Evolutionary conservation across 2,797 vertebrate genomes (phyloP), one percentile per base, ranked within the genome.

Genomic region (Hoplostethus atlanticus): DNA sequence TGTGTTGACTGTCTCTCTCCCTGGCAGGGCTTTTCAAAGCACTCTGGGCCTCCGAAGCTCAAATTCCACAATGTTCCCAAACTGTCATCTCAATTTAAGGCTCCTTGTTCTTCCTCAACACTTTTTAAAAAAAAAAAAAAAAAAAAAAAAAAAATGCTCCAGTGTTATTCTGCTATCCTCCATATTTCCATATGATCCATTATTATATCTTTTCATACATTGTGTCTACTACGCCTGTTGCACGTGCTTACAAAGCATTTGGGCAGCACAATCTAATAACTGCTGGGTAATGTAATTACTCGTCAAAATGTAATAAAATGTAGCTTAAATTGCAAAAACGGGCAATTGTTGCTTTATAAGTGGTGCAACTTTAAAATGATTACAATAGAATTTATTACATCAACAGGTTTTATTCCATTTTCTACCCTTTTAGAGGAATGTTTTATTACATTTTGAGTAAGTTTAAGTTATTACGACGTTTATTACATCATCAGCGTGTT

Each of bases 11-110:
- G 10, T 73, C 66, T 73, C 30, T 80, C 47, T 61, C 31, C 6
- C 58, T n/a, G 36, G 61, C 58, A 25, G 55, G 77, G 70, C 67
- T 73, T 38, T 62, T 63, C n/a, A 72, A 64, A 72, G 69, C 73
- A 57, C 79, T 76, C 46, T 17, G 8, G 0, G 40, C 70, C 52
- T 78, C 64, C 50, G 31, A 52, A 76, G 61, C 63, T 80, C 67
- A 16, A 31, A 21, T 36, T 60, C 44, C 64, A 25, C 71, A 74
- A 76, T 83, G 51, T 81, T 83, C 78, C 78, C 66, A 82, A 68
- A 74, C 77, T 79, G 76, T 84, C 76, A 55, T 54, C 62, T 79
- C 48, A 12, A n/a, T 79, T 85, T 58, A 76, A 86, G 70, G 68
- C 28, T 64, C 53, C 73, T 47, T 34, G 17, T 81, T 62, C 15